Evolutionary conservation across 2,797 vertebrate species (phyloP).

Genomic region (Sylvilagus floridanus): DNA sequence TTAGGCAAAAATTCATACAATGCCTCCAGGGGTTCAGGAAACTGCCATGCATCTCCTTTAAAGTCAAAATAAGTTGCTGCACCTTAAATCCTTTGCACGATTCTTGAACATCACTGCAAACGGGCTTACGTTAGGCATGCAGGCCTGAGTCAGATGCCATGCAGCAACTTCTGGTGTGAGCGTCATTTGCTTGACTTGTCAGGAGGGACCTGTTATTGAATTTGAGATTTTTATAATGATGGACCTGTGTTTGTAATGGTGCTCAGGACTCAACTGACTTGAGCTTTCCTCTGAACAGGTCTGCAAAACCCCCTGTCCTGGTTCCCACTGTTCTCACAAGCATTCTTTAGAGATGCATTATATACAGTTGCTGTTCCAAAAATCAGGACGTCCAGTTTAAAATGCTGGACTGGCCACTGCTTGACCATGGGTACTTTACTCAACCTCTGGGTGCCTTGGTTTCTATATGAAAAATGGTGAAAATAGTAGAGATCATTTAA

Average conservation of each 20-base stretch:
- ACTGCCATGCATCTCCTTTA: neutral
- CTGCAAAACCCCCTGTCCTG: neutral
- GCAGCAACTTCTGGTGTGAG: neutral
- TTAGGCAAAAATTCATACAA: neutral
- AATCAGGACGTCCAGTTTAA: neutral
- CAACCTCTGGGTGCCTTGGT: neutral
- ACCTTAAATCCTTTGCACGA: neutral
- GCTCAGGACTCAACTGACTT: neutral
- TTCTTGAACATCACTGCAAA: slow-evolving; percentile 3
- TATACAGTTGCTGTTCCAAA: neutral
- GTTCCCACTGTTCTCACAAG: neutral
- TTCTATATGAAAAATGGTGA: neutral
- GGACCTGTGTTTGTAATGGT: neutral
- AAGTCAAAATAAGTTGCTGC: neutral
- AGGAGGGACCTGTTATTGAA: neutral
- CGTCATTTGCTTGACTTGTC: neutral
- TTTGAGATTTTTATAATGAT: neutral
- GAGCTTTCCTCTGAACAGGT: neutral
- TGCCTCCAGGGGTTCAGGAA: neutral
- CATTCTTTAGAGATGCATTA: rapidly evolving
- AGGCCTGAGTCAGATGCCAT: neutral
- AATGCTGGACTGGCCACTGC: neutral
- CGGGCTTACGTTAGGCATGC: neutral
- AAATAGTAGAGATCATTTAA: neutral
- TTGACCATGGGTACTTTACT: neutral